Evolutionary conservation across 2,113 vertebrate species (phyloP).

Genomic region (Plectropomus leopardus): DNA sequence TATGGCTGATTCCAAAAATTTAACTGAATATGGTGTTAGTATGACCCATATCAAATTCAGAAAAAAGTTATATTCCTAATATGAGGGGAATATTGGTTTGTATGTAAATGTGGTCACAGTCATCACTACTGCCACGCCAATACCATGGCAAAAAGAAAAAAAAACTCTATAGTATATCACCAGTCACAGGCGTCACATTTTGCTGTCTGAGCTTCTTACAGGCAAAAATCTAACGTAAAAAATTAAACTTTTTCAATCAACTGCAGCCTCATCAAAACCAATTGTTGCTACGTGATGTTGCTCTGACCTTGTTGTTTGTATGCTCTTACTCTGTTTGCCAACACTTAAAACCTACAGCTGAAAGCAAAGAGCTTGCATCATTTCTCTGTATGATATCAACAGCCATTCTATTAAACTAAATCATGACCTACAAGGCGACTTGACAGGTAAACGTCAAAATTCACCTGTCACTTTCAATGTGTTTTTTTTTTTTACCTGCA

Average conservation of each 20-base stretch:
- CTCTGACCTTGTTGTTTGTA: slow-evolving; percentile 14
- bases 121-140: too few species aligned
- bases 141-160: neutral
- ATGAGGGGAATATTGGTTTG: too few species aligned
- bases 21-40: too few species aligned
- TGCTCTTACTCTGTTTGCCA: neutral
- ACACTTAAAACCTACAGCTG: neutral
- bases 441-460: neutral
- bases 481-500: neutral
- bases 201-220: neutral
- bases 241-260: neutral
- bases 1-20: too few species aligned
- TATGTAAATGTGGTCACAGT: too few species aligned
- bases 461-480: neutral
- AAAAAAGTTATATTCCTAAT: too few species aligned
- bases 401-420: neutral
- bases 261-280: neutral
- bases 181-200: neutral
- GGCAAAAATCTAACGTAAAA: neutral
- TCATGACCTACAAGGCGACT: neutral
- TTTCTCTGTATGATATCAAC: neutral
- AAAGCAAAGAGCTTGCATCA: neutral
- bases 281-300: neutral
- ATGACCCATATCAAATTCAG: too few species aligned
- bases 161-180: neutral